A percentile compares a stretch with the other conserved stretches of the same genome.
Evolutionary conservation across 2,113 vertebrate species (phyloP).

Genomic region (Tenebrosternarchus preto): DNA sequence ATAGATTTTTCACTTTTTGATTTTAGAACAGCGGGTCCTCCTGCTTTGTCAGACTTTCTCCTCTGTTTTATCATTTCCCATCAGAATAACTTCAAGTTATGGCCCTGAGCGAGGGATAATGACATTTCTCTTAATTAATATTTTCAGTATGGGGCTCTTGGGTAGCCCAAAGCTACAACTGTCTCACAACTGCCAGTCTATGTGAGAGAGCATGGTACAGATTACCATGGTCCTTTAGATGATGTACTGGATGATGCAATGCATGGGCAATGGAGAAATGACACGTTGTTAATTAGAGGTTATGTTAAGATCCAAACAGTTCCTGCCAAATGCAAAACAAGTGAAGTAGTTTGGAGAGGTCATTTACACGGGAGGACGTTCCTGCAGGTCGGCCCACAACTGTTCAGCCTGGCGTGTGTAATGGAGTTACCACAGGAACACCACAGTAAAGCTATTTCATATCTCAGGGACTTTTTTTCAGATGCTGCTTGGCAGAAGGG

Average conservation of each 20-base stretch:
- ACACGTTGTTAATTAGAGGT: conserved; percentile 20
- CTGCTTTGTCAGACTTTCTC: conserved; percentile 10
- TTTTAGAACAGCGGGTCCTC: conserved; percentile 27
- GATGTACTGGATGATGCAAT: conserved; percentile 51
- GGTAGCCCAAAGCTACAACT: conserved; percentile 18
- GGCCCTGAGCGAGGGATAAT: conserved; percentile 84
- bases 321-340: conserved; percentile 2
- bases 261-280: conserved; percentile 26
- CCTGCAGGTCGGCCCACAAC: neutral
- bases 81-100: conserved; percentile 81
- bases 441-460: neutral
- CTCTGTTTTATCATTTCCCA: conserved; percentile 73
- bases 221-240: conserved; percentile 52
- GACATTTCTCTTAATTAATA: conserved; percentile 87
- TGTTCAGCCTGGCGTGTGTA: neutral
- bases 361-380: neutral
- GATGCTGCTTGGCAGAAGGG: neutral
- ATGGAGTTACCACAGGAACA: conserved; percentile 5
- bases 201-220: conserved; percentile 73
- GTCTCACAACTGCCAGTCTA: conserved; percentile 75
- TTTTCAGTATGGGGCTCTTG: conserved; percentile 77
- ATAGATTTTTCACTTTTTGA: neutral
- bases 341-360: neutral
- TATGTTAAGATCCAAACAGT: conserved; percentile 6
- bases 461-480: neutral